Evolutionary conservation across 2,797 vertebrate species (phyloP).

Genomic region (Onychomys torridus): DNA sequence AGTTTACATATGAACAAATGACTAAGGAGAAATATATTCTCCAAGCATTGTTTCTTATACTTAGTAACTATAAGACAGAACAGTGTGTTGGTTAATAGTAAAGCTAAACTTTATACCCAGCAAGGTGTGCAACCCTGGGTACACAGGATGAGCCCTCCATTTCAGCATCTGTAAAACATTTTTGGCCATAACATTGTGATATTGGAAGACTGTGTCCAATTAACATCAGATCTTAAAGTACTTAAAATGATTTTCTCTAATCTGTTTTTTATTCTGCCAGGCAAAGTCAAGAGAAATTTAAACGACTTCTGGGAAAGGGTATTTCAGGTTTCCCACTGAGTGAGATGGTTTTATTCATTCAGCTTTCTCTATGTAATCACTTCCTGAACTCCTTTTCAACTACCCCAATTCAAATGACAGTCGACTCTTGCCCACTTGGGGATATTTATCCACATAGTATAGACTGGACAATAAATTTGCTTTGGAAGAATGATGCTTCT

Average conservation of each 20-base stretch:
- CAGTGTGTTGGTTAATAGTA: background rate
- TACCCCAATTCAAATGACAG: conserved; percentile 17
- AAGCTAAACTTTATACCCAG: background rate
- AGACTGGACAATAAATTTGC: conserved; percentile 63
- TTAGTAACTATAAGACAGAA: conserved; percentile 19
- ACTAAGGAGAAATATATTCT: background rate
- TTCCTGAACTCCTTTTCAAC: background rate
- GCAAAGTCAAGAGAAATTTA: conserved; percentile 39
- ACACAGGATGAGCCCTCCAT: background rate
- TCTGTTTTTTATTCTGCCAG: conserved; percentile 5
- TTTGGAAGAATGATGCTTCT: conserved; percentile 44
- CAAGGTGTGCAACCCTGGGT: background rate
- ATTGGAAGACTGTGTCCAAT: conserved; percentile 35
- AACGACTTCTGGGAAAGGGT: conserved; percentile 54
- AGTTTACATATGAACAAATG: conserved; percentile 21
- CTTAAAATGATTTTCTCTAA: conserved; percentile 56
- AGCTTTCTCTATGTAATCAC: conserved; percentile 23
- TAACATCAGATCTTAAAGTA: conserved; percentile 55
- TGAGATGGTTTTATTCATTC: conserved; percentile 43
- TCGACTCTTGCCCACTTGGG: conserved; percentile 18
- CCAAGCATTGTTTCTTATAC: background rate
- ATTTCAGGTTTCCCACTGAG: conserved; percentile 38
- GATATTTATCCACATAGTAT: conserved; percentile 30
- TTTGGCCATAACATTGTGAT: background rate
- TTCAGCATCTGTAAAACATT: background rate